A percentile compares a stretch with the other conserved stretches of the same genome.
Evolutionary conservation across 2,888 invertebrate genomes (phyloP).

Genomic region (Drymonia ruficornis): DNA sequence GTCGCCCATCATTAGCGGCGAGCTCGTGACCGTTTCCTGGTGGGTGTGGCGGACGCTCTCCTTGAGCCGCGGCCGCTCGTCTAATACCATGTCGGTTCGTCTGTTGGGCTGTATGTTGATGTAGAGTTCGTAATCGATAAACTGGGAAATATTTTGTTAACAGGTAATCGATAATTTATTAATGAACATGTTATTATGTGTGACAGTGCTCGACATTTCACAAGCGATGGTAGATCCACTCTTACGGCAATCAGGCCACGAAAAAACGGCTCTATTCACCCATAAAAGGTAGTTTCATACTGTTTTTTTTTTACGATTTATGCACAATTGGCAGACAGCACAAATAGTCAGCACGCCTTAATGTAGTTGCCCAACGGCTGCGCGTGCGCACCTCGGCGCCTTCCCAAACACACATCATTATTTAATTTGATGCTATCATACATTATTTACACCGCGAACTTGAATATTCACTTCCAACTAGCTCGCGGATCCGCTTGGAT

Average conservation of each 20-base stretch:
- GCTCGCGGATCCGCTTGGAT: slow-evolving; percentile 9
- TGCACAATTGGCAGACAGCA: not conserved
- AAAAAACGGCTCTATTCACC: not conserved
- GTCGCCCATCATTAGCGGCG: slow-evolving; percentile 33
- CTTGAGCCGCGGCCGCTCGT: slow-evolving; percentile 25
- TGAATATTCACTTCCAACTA: slow-evolving; percentile 47
- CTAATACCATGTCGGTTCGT: not conserved
- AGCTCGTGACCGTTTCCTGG: slow-evolving; percentile 51
- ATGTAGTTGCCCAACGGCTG: not conserved
- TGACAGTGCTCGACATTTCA: not conserved
- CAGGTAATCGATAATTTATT: too few relatives aligned
- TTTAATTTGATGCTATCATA: slow-evolving; percentile 51
- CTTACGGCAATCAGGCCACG: not conserved
- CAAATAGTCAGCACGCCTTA: not conserved
- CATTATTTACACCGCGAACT: slow-evolving; percentile 50
- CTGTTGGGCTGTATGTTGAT: not conserved
- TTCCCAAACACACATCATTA: slow-evolving; percentile 37
- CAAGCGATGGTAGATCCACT: not conserved
- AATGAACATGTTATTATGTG: too few relatives aligned
- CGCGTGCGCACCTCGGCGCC: slow-evolving; percentile 34
- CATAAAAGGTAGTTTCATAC: not conserved
- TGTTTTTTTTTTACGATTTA: not conserved
- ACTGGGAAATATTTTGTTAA: too few relatives aligned
- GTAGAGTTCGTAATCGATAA: not conserved
- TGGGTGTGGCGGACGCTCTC: slow-evolving; percentile 57